phyloP scores from a whole-genome alignment of 1,140 invertebrate genomes.

The Drosophila elegans region DNA sequence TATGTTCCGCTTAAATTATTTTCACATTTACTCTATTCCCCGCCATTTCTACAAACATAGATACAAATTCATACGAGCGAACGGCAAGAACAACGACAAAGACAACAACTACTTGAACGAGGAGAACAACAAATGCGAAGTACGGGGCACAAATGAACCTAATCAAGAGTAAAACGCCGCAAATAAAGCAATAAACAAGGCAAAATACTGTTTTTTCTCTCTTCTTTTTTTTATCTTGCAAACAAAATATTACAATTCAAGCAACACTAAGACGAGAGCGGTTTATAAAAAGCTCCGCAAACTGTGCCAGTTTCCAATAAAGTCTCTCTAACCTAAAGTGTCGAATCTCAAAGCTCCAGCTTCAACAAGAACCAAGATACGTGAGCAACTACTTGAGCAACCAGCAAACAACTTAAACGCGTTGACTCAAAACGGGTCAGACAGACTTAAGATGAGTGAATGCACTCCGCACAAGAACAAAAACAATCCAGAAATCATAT shows the following conservation, averaged over 20 bases:
- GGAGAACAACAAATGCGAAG: constrained; percentile 57
- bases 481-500: constrained; percentile 11
- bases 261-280: constrained; percentile 67
- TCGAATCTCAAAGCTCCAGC: constrained; percentile 30
- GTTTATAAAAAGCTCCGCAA: constrained; percentile 50
- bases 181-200: constrained; percentile 83
- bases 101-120: constrained; percentile 25
- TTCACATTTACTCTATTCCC: constrained; percentile 71
- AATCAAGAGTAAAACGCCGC: constrained; percentile 80
- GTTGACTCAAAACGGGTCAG: constrained; percentile 15
- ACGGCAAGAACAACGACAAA: constrained; percentile 37
- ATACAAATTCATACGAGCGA: constrained; percentile 15
- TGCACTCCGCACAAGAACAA: constrained; percentile 47
- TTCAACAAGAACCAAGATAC: constrained; percentile 14
- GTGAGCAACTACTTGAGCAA: constrained; percentile 34
- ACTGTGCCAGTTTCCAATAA: constrained; percentile 39
- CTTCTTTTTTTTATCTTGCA: constrained; percentile 22
- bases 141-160: constrained; percentile 78
- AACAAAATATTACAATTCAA: constrained; percentile 30
- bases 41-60: constrained; percentile 37
- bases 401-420: constrained; percentile 26
- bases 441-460: constrained; percentile 66
- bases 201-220: constrained; percentile 70
- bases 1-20: constrained; percentile 81
- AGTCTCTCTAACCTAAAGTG: constrained; percentile 29